Evolutionary conservation across 2,797 vertebrate species (phyloP).

Genomic region (Threskiornis aethiopicus): DNA sequence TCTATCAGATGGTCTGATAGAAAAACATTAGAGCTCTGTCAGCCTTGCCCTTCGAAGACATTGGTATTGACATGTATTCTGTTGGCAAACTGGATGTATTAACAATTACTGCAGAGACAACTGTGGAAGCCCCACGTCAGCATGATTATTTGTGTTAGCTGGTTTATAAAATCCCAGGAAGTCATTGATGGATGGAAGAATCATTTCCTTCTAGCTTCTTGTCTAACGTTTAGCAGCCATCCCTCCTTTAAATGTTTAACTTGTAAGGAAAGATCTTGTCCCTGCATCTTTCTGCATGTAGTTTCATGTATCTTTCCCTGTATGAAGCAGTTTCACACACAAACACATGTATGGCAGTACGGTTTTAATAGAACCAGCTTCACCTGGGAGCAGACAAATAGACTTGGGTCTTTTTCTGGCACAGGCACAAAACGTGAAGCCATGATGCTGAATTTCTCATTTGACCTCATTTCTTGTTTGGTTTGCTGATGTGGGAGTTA

Average conservation of each 20-base stretch:
- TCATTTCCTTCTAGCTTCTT: not conserved
- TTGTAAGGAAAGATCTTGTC: not conserved
- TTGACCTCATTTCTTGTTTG: constrained; percentile 42
- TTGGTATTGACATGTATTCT: not conserved
- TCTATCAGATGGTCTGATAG: not conserved
- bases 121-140: not conserved
- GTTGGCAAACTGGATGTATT: not conserved
- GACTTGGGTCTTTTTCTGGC: constrained; percentile 1
- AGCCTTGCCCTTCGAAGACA: not conserved
- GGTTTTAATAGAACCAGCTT: not conserved
- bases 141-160: not conserved
- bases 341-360: not conserved
- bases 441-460: constrained; percentile 4
- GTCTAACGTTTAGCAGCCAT: not conserved
- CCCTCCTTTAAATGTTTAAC: not conserved
- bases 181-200: not conserved
- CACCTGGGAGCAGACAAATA: not conserved
- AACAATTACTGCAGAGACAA: not conserved
- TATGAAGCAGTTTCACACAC: not conserved
- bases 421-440: not conserved
- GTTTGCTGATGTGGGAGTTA: constrained; percentile 45
- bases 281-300: not conserved
- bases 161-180: not conserved
- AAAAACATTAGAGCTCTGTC: not conserved
- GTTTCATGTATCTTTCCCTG: not conserved